A percentile compares a stretch with the other conserved stretches of the same genome.
Conservation (phyloP, 2,113 vertebrate species). For the Otis tarda region DNA sequence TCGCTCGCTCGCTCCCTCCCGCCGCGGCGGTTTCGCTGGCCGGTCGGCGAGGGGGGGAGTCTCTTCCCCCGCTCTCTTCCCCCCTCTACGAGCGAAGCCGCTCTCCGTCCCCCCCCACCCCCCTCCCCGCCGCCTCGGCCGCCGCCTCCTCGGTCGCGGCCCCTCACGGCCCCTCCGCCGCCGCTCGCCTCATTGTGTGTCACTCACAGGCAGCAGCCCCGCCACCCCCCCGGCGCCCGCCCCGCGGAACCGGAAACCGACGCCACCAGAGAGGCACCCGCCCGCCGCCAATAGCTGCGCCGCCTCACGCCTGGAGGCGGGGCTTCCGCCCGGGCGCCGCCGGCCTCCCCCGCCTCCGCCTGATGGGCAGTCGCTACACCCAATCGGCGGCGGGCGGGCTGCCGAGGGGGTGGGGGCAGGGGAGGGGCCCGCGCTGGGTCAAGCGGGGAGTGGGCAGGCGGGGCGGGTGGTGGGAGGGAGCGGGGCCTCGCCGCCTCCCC, state of each 20-base stretch:
- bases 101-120: too few relatives aligned
- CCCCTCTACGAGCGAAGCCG: too few relatives aligned
- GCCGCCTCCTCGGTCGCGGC: too few relatives aligned
- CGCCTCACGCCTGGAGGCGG: background rate
- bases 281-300: background rate
- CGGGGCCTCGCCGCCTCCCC: too few relatives aligned
- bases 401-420: fast-evolving
- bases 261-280: background rate
- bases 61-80: too few relatives aligned
- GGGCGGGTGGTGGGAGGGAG: background rate
- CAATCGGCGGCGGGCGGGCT: background rate
- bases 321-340: background rate
- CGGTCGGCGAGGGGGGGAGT: too few relatives aligned
- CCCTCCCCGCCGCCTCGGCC: too few relatives aligned
- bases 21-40: too few relatives aligned
- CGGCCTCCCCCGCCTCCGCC: background rate
- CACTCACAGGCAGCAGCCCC: conserved; percentile 50
- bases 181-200: too few relatives aligned
- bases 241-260: conserved; percentile 70
- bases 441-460: conserved; percentile 38
- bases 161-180: too few relatives aligned
- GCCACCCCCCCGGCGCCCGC: conserved; percentile 58
- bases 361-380: fast-evolving
- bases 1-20: too few relatives aligned
- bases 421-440: background rate